Base-by-base conservation (phyloP, 2,888 invertebrate genomes). In the Gibbula magus region DNA sequence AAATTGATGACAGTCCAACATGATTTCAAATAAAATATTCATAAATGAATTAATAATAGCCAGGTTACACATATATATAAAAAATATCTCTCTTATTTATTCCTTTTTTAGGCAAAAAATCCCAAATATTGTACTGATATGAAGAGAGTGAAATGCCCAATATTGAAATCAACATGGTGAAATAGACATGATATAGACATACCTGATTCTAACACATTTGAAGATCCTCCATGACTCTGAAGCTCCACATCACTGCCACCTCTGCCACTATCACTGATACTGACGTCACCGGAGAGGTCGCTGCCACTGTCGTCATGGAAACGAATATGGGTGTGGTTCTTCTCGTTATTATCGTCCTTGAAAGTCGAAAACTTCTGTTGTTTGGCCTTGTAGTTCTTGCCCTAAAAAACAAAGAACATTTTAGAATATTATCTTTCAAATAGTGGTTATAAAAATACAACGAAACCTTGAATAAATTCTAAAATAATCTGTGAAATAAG, bases 171-270 rank as follows among this genome's bases (percentile, higher is more conserved):
- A 29, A n/a, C 10, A 45, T 13, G 16, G 13, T 4, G 25, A 16
- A 66, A 66, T n/a, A 29, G 66, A 25, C n/a, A 18, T 66, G n/a
- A 32, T 20, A 18, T 5, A 10, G 13, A 13, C 77, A 32, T 70
- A 84, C 84, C 84, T 74, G 84, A 82, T 52, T 85, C 85, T 20
- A 74, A 45, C n/a, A 74, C 74, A 76, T 85, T 83, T 7, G 83
- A 85, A 7, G 75, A 77, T 8, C 81, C 83, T 13, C 82, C 82
- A 45, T 84, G 84, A 73, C 80, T 83, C 45, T 83, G 83, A 5
- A 85, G 75, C 45, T 85, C 85, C 13, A 85, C 83, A 81, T 86
- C 85, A 81, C 85, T 86, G 78, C 85, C 84, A n/a, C 85, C 85
- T 67, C 84, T 73, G 0, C 85, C 85, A 54, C 85, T 86, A 54